Conservation (phyloP, 1,140 invertebrate genomes). For the Zaprionus ornatus region DNA sequence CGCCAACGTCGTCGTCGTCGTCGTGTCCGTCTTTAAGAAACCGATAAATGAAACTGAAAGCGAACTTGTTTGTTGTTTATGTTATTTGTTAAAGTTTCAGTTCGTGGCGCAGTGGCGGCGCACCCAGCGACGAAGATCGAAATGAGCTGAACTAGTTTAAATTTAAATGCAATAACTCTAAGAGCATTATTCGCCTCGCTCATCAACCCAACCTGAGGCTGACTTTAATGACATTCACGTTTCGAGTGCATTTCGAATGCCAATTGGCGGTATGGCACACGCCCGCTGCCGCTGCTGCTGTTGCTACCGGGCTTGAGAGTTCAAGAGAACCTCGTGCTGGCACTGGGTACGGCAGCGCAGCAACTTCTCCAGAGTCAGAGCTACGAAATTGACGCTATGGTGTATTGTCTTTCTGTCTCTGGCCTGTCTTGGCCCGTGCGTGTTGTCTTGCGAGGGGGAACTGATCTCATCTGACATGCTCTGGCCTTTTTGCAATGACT, state of each 20-base stretch:
- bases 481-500: slow-evolving; percentile 51
- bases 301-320: background rate
- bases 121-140: slow-evolving; percentile 47
- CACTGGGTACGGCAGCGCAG: background rate
- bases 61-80: slow-evolving; percentile 7
- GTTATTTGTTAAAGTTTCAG: slow-evolving; percentile 60
- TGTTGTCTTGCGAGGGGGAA: slow-evolving; percentile 1
- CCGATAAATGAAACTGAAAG: slow-evolving; percentile 19
- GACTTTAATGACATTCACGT: slow-evolving; percentile 68
- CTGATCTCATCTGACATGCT: slow-evolving; percentile 30
- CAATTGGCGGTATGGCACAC: slow-evolving; percentile 48
- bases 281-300: background rate
- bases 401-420: background rate
- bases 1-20: background rate
- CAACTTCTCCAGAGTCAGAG: background rate
- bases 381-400: background rate
- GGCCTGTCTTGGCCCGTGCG: background rate
- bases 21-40: background rate
- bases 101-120: slow-evolving; percentile 54
- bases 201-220: slow-evolving; percentile 66
- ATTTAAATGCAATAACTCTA: slow-evolving; percentile 14
- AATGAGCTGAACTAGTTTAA: slow-evolving; percentile 64
- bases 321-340: background rate
- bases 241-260: slow-evolving; percentile 52
- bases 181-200: slow-evolving; percentile 18